A percentile compares a stretch with the other conserved stretches of the same genome.
Conservation (phyloP, 64 coral and sea anemone species). For the Pachyseris speciosa region DNA sequence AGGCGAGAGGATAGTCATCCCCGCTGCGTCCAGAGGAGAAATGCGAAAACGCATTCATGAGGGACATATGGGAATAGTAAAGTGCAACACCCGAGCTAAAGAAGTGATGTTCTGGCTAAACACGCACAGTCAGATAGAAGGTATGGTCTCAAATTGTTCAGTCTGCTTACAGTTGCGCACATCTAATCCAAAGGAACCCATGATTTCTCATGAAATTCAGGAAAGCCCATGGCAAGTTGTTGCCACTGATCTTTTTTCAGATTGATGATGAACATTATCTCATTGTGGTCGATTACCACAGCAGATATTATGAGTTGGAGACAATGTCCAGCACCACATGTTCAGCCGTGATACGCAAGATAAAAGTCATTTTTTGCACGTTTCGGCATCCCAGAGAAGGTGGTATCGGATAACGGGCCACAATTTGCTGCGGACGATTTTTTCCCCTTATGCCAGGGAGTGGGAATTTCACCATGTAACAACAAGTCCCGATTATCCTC, state of each 20-base stretch:
- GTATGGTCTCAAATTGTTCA: conserved; percentile 44
- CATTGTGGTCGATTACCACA: conserved; percentile 39
- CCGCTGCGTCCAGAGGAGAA: neutral
- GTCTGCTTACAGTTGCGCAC: conserved; percentile 18
- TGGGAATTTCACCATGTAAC: neutral
- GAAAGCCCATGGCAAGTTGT: conserved; percentile 58
- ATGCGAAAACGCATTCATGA: conserved; percentile 17
- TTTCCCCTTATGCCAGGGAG: neutral
- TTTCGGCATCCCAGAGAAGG: neutral
- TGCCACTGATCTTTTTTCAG: conserved; percentile 61
- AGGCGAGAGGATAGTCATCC: neutral
- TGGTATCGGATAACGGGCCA: conserved; percentile 7
- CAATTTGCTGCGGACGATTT: neutral
- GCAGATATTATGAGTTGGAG: conserved; percentile 24
- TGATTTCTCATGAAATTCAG: conserved; percentile 49
- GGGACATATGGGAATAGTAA: conserved; percentile 39
- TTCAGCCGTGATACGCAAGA: neutral
- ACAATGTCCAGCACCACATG: neutral
- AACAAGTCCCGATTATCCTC: neutral
- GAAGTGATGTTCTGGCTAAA: conserved; percentile 64
- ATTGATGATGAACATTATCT: conserved; percentile 19
- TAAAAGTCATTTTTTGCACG: conserved; percentile 31
- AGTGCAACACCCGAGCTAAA: conserved; percentile 31
- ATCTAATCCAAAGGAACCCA: conserved; percentile 32
- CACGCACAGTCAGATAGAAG: conserved; percentile 60